Conservation (phyloP, 1,140 invertebrate genomes). For the Saccostrea glomerata region DNA sequence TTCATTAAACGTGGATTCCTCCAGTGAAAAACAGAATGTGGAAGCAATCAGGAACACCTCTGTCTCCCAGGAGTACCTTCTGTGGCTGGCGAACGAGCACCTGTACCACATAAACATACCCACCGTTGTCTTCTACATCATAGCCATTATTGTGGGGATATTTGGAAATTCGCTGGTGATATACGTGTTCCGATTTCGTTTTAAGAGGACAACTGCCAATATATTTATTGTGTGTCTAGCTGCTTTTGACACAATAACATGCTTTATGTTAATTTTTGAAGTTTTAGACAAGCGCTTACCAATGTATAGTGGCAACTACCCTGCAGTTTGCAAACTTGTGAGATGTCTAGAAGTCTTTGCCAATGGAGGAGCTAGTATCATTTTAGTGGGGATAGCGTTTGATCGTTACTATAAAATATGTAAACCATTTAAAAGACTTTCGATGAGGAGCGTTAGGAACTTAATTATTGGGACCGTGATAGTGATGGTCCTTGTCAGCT, state of each 20-base stretch:
- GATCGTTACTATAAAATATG: slow-evolving; percentile 57
- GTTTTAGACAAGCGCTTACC: slow-evolving; percentile 50
- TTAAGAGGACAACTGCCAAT: slow-evolving; percentile 41
- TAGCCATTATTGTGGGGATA: slow-evolving; percentile 40
- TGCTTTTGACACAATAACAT: slow-evolving; percentile 41
- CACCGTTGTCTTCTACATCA: slow-evolving; percentile 38
- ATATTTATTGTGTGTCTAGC: slow-evolving; percentile 51
- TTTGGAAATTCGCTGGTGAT: slow-evolving; percentile 51
- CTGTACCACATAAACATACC: slow-evolving; percentile 42
- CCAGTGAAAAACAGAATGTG: neutral
- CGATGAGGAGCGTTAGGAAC: slow-evolving; percentile 44
- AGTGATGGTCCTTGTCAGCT: neutral
- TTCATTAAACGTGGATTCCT: neutral
- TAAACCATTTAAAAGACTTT: slow-evolving; percentile 47
- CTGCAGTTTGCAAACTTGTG: slow-evolving; percentile 47
- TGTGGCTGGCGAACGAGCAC: slow-evolving; percentile 51
- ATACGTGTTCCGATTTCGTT: slow-evolving; percentile 49
- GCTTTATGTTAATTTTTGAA: slow-evolving; percentile 44
- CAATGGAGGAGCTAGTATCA: slow-evolving; percentile 31
- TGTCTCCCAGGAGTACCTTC: neutral
- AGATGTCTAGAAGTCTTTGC: slow-evolving; percentile 37
- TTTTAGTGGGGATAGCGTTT: slow-evolving; percentile 53
- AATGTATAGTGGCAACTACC: slow-evolving; percentile 50
- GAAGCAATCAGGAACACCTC: neutral
- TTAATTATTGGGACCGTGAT: slow-evolving; percentile 17